Percentiles rank a stretch among this genome's conserved stretches.
These are phyloP conservation scores for Mesoligia furuncula DNA, from an alignment of 2,888 invertebrate genomes.

Conservation along the genomic window DNA sequence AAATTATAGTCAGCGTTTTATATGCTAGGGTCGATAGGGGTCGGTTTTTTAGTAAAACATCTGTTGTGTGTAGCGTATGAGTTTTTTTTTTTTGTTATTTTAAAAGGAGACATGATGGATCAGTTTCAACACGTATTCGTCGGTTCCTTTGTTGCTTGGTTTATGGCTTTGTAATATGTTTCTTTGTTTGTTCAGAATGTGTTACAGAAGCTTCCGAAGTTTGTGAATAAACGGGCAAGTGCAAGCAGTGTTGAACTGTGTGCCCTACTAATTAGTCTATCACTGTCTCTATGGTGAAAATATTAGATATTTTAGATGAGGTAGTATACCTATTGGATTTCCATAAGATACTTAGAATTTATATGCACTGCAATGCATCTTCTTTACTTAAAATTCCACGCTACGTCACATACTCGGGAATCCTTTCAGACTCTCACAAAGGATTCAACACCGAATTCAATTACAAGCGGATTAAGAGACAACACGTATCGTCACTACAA, in stretches of 20 bases:
- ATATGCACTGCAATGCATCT: constrained; percentile 12
- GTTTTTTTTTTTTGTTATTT: constrained; percentile 88
- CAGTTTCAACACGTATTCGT: constrained; percentile 90
- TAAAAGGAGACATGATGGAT: constrained; percentile 90
- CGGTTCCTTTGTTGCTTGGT: constrained; percentile 89
- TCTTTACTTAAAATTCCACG: constrained; percentile 26
- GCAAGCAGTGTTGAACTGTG: constrained; percentile 47
- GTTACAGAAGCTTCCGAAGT: constrained; percentile 84
- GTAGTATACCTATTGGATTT: neutral
- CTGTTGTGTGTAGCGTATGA: constrained; percentile 88
- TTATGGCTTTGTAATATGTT: constrained; percentile 90
- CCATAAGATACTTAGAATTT: neutral
- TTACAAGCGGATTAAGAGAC: constrained; percentile 83
- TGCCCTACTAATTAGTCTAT: constrained; percentile 42
- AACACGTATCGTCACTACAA: constrained; percentile 77
- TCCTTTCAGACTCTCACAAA: constrained; percentile 62
- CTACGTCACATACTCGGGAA: constrained; percentile 48
- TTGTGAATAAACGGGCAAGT: constrained; percentile 72
- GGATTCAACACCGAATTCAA: constrained; percentile 74
- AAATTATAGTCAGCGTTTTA: constrained; percentile 82
- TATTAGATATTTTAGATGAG: neutral
- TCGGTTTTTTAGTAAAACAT: constrained; percentile 88
- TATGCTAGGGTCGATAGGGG: constrained; percentile 82
- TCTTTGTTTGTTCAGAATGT: constrained; percentile 89
- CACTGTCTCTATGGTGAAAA: neutral